A percentile compares a stretch with the other conserved stretches of the same genome.
Conservation (phyloP, 2,888 invertebrate genomes). For the Abrostola triplasia region DNA sequence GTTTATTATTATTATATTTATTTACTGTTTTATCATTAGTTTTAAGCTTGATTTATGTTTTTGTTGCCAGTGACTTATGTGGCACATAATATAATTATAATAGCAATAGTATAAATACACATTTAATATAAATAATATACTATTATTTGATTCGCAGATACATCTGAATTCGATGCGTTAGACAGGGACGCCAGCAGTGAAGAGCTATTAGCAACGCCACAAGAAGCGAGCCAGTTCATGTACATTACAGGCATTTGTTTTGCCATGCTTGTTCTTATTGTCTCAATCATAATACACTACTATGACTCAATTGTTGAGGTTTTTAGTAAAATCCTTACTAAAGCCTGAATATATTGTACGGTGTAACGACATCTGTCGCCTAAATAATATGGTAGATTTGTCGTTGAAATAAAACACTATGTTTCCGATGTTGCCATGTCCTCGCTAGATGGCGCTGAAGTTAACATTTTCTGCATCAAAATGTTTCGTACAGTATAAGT, state of each 20-base stretch:
- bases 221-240: constrained; percentile 89
- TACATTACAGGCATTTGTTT: constrained; percentile 89
- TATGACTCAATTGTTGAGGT: constrained; percentile 75
- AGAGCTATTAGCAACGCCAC: constrained; percentile 85
- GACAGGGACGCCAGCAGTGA: constrained; percentile 86
- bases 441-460: too few species aligned
- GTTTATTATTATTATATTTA: too few species aligned
- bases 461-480: too few species aligned
- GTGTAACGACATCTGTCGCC: not conserved
- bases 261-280: constrained; percentile 89
- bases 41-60: too few species aligned
- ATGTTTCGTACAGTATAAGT: too few species aligned
- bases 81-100: too few species aligned
- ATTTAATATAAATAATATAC: not conserved
- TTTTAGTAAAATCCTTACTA: constrained; percentile 69
- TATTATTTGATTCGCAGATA: constrained; percentile 65
- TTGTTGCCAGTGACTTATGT: too few species aligned
- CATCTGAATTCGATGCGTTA: constrained; percentile 84
- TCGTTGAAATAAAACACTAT: not conserved
- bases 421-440: too few species aligned
- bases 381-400: not conserved
- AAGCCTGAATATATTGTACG: constrained; percentile 51
- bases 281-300: constrained; percentile 90
- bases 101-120: too few species aligned
- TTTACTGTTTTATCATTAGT: not conserved